Evolutionary conservation across 2,888 invertebrate genomes (phyloP), one percentile per base, ranked within the genome.

Genomic region (Apotomis turbidana): DNA sequence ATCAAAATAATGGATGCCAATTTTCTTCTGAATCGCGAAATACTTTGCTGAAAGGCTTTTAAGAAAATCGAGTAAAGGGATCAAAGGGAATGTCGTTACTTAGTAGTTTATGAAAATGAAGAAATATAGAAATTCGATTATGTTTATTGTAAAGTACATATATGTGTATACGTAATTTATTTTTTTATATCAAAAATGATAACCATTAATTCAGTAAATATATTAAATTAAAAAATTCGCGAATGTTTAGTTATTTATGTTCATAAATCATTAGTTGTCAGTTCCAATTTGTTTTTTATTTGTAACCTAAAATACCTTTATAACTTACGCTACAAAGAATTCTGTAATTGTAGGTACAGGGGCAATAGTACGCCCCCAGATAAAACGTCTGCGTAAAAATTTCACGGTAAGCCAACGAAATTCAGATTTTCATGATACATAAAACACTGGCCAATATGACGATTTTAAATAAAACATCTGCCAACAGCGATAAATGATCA

Each of bases 401-500:
- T 57, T 10, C 49, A 9, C 49, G 9, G 49, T 9, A 9, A 49
- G 49, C 49, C 10, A 49, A 10, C 10, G 9, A 49, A 8, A 49
- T 49, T 9, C 49, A 49, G 4, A 9, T 9, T 55, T 36, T 66
- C 66, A 57, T 57, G 36, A 41, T 4, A 44, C 59, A 59, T 59
- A 13, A 44, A 66, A 46, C 27, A 66, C 44, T 46, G 64, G 78
- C 81, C 78, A 80, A 81, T 83, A 81, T 83, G 83, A 87, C 85
- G 82, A 83, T 83, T 81, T 85, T 83, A 78, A 85, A 84, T 85
- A 83, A 87, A 83, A 87, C 83, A 83, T 86, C 83, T 87, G 88
- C 87, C 87, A 88, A 87, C 87, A 89, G 87, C 87, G 87, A 87
- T 87, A 86, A 87, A 84, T 82, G 81, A 76, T 81, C 84, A 83